Evolutionary conservation across 2,888 invertebrate genomes (phyloP).

Genomic region (Volucella bombylans): DNA sequence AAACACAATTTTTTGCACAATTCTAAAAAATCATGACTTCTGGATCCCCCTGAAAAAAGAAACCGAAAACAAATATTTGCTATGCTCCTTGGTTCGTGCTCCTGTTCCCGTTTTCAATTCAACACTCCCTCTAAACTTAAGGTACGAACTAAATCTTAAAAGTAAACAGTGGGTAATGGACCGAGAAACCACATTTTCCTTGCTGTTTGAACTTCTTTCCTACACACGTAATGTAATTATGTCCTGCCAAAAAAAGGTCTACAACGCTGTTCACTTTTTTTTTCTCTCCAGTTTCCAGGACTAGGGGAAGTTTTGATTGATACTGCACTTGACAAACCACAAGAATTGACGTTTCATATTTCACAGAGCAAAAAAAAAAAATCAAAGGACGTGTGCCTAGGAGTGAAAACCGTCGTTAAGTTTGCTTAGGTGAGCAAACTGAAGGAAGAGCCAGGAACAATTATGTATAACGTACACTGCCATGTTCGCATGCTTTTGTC

Average conservation of each 20-base stretch:
- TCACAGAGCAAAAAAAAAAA: slow-evolving; percentile 14
- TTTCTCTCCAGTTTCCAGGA: background rate
- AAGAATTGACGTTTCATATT: slow-evolving; percentile 65
- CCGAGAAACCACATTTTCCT: slow-evolving; percentile 51
- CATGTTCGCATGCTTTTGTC: slow-evolving; percentile 62
- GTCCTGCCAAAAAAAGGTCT: slow-evolving; percentile 18
- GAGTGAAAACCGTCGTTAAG: slow-evolving; percentile 31
- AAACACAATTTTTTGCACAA: no score
- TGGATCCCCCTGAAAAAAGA: background rate
- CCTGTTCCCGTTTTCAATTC: slow-evolving; percentile 23
- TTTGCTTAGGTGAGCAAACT: slow-evolving; percentile 70
- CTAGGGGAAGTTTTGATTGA: slow-evolving; percentile 60
- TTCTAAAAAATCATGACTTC: background rate
- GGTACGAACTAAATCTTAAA: slow-evolving; percentile 59
- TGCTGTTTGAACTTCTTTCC: slow-evolving; percentile 7
- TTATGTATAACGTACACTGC: slow-evolving; percentile 23
- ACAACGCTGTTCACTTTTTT: slow-evolving; percentile 48
- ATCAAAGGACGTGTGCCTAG: slow-evolving; percentile 41
- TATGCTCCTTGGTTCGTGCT: slow-evolving; percentile 12
- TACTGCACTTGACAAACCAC: slow-evolving; percentile 73
- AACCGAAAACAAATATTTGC: slow-evolving; percentile 54
- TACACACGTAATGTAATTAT: slow-evolving; percentile 50
- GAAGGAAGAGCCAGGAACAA: slow-evolving; percentile 33
- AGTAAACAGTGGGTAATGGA: slow-evolving; percentile 63
- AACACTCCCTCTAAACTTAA: slow-evolving; percentile 31